Percentiles rank a stretch among this genome's conserved stretches.
Evolutionary conservation across 2,888 invertebrate species (phyloP).

Genomic region (Ferrisia virgata): DNA sequence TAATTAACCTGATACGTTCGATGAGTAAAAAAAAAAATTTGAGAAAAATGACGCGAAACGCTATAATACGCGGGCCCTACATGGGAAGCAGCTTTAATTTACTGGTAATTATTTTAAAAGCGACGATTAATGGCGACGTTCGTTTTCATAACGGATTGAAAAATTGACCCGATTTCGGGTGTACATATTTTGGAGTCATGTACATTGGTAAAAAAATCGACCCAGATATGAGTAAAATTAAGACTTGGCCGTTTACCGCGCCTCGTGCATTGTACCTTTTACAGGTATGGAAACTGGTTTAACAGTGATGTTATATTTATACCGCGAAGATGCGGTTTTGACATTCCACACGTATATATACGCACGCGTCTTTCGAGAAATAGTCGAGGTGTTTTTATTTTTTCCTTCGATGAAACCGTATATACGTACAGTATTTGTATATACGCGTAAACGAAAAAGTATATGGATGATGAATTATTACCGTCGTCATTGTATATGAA

Average conservation of each 20-base stretch:
- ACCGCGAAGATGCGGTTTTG: slow-evolving; percentile 13
- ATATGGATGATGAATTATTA: background rate
- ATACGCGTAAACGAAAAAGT: background rate
- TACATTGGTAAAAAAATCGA: slow-evolving; percentile 3
- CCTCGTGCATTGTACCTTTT: background rate
- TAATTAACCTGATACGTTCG: too few relatives aligned
- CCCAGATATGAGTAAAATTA: slow-evolving; percentile 19
- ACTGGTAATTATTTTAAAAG: background rate
- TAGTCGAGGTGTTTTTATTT: background rate
- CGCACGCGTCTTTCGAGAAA: background rate
- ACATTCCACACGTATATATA: slow-evolving; percentile 27
- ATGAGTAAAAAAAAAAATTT: too few relatives aligned
- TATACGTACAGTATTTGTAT: too few relatives aligned
- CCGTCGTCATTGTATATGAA: background rate
- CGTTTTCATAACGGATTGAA: slow-evolving; percentile 29
- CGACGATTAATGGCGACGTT: background rate
- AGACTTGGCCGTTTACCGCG: background rate
- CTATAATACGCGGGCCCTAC: background rate
- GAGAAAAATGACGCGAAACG: background rate
- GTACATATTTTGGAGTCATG: background rate
- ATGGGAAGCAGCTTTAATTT: background rate
- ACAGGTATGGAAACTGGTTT: background rate
- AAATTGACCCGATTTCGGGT: slow-evolving; percentile 12
- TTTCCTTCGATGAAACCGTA: background rate
- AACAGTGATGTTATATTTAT: background rate